Evolutionary conservation across 2,797 vertebrate species (phyloP).

Genomic region (Remorina albescens): DNA sequence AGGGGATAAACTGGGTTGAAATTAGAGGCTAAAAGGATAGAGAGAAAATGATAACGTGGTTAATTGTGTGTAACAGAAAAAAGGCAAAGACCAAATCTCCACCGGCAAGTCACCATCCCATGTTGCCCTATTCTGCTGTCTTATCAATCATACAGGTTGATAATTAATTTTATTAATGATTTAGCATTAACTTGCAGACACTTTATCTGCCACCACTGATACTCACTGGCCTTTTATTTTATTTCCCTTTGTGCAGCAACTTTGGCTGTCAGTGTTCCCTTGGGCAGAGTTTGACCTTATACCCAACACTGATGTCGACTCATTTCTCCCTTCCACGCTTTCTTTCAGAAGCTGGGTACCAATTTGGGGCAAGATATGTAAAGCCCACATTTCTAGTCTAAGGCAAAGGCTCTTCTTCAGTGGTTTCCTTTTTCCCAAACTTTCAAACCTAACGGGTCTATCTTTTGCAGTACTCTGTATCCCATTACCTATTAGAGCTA

Average conservation of each 20-base stretch:
- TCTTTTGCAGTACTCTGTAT: neutral
- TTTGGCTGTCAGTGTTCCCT: slow-evolving; percentile 40
- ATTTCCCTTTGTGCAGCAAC: slow-evolving; percentile 31
- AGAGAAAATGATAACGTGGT: slow-evolving; percentile 43
- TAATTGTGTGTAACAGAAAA: slow-evolving; percentile 68
- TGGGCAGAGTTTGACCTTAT: slow-evolving; percentile 46
- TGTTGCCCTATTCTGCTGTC: slow-evolving; percentile 22
- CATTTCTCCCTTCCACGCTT: slow-evolving; percentile 6
- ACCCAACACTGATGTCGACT: slow-evolving; percentile 30
- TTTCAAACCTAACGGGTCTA: neutral
- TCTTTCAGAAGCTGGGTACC: slow-evolving; percentile 13
- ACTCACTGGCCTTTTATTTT: slow-evolving; percentile 21
- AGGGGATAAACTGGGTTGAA: slow-evolving; percentile 56
- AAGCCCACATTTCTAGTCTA: neutral
- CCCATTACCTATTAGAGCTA: too few relatives aligned
- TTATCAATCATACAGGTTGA: slow-evolving; percentile 42
- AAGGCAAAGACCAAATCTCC: slow-evolving; percentile 47
- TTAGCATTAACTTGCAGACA: slow-evolving; percentile 47
- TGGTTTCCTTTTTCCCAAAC: neutral
- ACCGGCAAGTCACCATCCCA: slow-evolving; percentile 43
- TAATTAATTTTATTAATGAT: slow-evolving; percentile 60
- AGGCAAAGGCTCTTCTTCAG: neutral
- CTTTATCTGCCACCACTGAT: slow-evolving; percentile 38
- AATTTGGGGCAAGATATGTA: neutral
- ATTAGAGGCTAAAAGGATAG: slow-evolving; percentile 51